These are phyloP conservation scores for Cygnus atratus DNA, from an alignment of 2,113 vertebrate genomes.

Conservation along the genomic window DNA sequence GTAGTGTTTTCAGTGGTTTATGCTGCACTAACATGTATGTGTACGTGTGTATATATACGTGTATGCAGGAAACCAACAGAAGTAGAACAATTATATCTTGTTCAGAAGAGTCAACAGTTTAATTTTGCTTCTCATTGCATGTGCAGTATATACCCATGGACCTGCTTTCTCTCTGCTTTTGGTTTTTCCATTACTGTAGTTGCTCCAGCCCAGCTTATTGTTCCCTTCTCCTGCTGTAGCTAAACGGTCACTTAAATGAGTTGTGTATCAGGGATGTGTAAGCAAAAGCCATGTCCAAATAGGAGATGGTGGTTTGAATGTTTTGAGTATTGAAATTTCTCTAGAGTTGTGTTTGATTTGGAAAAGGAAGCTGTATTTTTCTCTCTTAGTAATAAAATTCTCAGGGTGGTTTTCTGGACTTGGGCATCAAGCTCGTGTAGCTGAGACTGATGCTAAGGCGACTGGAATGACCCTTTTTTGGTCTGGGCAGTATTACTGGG, in stretches of 20 bases:
- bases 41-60: background rate
- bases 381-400: background rate
- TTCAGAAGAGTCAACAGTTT: background rate
- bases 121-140: background rate
- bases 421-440: background rate
- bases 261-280: background rate
- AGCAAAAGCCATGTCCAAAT: background rate
- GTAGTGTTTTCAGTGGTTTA: background rate
- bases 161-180: background rate
- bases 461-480: background rate
- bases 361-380: background rate
- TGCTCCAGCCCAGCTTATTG: background rate
- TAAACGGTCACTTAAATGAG: background rate
- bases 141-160: background rate
- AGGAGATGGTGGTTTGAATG: conserved; percentile 20
- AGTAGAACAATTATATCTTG: background rate
- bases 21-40: background rate
- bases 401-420: conserved; percentile 11
- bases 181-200: background rate
- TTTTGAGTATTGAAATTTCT: background rate
- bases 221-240: background rate
- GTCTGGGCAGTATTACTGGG: background rate
- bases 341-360: conserved; percentile 37
- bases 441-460: background rate
- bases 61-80: background rate